Conservation (phyloP, 2,888 invertebrate species). For the Drosophila borborema region DNA sequence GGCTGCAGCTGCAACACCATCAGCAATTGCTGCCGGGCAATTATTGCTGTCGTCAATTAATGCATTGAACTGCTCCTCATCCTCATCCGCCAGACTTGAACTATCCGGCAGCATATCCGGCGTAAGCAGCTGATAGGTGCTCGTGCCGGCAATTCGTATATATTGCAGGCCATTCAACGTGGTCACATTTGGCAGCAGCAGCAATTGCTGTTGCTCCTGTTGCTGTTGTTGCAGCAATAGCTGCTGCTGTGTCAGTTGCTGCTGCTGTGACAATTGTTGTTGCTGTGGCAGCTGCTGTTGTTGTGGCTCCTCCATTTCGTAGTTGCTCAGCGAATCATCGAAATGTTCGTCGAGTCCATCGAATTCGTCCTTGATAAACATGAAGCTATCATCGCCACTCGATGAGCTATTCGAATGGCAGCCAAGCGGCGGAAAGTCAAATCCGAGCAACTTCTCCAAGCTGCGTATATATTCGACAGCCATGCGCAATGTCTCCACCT, state of each 20-base stretch:
- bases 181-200: constrained; percentile 85
- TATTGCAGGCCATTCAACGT: constrained; percentile 86
- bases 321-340: constrained; percentile 81
- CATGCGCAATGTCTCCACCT: constrained; percentile 95
- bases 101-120: constrained; percentile 85
- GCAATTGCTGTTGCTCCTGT: constrained; percentile 5
- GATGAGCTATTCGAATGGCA: constrained; percentile 61
- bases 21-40: constrained; percentile 83
- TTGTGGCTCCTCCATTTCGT: constrained; percentile 75
- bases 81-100: constrained; percentile 85
- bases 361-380: constrained; percentile 82
- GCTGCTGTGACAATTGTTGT: background rate
- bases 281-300: background rate
- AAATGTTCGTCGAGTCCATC: constrained; percentile 77
- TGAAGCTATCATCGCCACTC: constrained; percentile 82
- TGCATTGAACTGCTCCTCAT: constrained; percentile 85
- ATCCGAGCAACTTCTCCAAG: constrained; percentile 90
- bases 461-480: constrained; percentile 96
- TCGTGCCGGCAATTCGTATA: constrained; percentile 87
- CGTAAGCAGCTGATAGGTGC: constrained; percentile 88
- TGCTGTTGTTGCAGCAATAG: background rate
- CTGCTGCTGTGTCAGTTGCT: background rate
- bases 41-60: constrained; percentile 83
- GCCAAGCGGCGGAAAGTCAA: constrained; percentile 85
- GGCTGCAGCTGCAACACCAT: constrained; percentile 56